Evolutionary conservation across 2,113 vertebrate genomes (phyloP), one percentile per base, ranked within the genome.

Genomic region (Salminus brasiliensis): DNA sequence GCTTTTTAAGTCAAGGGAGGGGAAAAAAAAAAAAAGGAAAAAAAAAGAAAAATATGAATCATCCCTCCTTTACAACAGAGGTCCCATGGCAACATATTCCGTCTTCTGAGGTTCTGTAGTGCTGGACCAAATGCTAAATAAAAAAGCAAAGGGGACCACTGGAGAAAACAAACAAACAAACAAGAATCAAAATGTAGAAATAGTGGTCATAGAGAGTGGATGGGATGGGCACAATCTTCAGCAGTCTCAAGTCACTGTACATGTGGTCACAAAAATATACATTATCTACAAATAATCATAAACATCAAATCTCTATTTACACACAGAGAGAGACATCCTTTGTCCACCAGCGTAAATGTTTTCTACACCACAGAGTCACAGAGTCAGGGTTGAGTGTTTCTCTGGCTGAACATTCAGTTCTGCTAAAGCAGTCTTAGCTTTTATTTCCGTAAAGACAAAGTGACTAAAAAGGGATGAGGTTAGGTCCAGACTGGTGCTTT

Each of bases 191-290:
- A n/a, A n/a, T n/a, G n/a, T n/a, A 10, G 27, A 68, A 69, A 66
- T 34, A 86, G 79, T 86, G 72, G 79, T 75, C 71, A 72, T n/a
- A 39, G 12, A 9, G 2, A 21, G 47, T 52, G 52, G 34, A 36
- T 41, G n/a, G 47, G 25, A 16, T 39, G 60, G 59, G 81, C 68
- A 80, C 67, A 73, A 80, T 80, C 78, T 76, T 83, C 73, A 76
- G 82, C 79, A 84, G 79, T 70, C 47, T 62, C 41, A 60, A 72
- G 53, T 81, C 66, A 78, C 43, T 79, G 53, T 72, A 72, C 69
- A 80, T n/a, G 65, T 45, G 66, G 57, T 80, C 80, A 66, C 73
- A 71, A 80, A 76, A 81, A 81, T 65, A 76, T 72, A 57, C 63
- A 72, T 65, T 68, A 67, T 69, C 30, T 60, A 68, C 52, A 81